Evolutionary conservation across 1,140 invertebrate genomes (phyloP), one percentile per base, ranked within the genome.

Genomic region (Listronotus bonariensis): DNA sequence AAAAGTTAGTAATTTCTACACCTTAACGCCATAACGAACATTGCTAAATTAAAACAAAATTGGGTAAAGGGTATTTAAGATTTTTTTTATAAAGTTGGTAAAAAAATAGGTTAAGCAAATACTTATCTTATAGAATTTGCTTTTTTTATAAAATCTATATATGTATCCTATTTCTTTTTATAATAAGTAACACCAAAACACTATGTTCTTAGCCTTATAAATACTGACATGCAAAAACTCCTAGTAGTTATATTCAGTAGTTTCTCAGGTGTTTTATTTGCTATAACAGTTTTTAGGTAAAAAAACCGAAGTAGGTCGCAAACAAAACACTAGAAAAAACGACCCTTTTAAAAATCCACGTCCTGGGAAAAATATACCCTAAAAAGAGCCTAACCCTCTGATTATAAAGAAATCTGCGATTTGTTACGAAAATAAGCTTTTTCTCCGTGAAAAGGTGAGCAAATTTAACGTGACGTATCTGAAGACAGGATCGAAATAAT

Each of bases 401-500:
- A 17, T n/a, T 43, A 43, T 11, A 48, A n/a, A 48, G 18, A 17
- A 17, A n/a, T 11, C 10, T 18, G 45, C 14, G 45, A 15, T 48
- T 48, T 48, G 9, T 48, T n/a, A 48, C 45, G 12, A 17, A 48
- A 48, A 48, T 9, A 9, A 48, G 45, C 45, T 20, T 18, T 48
- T 48, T 48, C 6, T 17, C 18, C 3, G 10, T 7, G 18, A 26
- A 48, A 48, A 48, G 45, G 45, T 18, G 14, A 48, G 18, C 45
- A 48, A 48, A 48, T 48, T 18, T 18, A 18, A 48, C n/a, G 3
- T 18, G 45, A 48, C 45, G 45, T 48, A 48, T 48, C 45, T 15
- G n/a, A 18, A 18, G 45, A 48, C 18, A 18, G 18, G 45, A 48
- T 48, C 45, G 45, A 48, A 48, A 48, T 48, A 48, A 48, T 48